phyloP scores from a whole-genome alignment of 2,888 invertebrate species.

The Biston betularia region DNA sequence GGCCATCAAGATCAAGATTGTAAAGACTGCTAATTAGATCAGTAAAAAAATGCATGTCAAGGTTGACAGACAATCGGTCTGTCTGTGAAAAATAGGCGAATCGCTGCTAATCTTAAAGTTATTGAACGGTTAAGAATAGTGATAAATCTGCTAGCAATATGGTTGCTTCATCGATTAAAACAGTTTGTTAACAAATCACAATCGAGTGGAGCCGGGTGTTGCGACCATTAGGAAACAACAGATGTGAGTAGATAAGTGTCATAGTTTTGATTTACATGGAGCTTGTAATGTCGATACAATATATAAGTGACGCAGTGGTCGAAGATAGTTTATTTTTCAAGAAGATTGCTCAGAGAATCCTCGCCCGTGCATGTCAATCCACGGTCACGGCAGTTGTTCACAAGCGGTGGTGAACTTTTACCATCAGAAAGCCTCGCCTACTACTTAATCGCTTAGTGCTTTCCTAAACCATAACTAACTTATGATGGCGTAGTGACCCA shows the following conservation, averaged over 20 bases:
- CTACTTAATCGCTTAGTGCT: too few species aligned
- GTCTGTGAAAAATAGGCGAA: slow-evolving; percentile 15
- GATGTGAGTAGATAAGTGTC: slow-evolving; percentile 44
- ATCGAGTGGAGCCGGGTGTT: slow-evolving; percentile 31
- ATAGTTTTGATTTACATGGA: neutral
- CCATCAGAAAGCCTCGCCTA: too few species aligned
- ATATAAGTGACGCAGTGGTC: too few species aligned
- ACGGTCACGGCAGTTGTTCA: too few species aligned
- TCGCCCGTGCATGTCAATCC: too few species aligned
- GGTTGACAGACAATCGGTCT: slow-evolving; percentile 40
- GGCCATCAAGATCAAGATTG: slow-evolving; percentile 18
- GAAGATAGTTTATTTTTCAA: too few species aligned
- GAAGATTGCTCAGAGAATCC: too few species aligned
- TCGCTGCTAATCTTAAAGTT: neutral
- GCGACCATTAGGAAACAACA: slow-evolving; percentile 49
- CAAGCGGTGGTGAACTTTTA: too few species aligned
- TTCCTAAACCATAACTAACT: too few species aligned
- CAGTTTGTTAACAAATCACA: neutral
- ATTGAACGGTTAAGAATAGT: neutral
- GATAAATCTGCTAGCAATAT: slow-evolving; percentile 7
- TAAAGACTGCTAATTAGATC: slow-evolving; percentile 28
- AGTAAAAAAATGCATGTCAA: slow-evolving; percentile 27
- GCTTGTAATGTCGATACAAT: neutral
- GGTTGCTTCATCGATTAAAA: slow-evolving; percentile 15
- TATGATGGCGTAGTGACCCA: too few species aligned